Percentiles rank a stretch among this genome's conserved stretches.
Conservation (phyloP, 2,113 vertebrate genomes). For the Pao palembangensis region DNA sequence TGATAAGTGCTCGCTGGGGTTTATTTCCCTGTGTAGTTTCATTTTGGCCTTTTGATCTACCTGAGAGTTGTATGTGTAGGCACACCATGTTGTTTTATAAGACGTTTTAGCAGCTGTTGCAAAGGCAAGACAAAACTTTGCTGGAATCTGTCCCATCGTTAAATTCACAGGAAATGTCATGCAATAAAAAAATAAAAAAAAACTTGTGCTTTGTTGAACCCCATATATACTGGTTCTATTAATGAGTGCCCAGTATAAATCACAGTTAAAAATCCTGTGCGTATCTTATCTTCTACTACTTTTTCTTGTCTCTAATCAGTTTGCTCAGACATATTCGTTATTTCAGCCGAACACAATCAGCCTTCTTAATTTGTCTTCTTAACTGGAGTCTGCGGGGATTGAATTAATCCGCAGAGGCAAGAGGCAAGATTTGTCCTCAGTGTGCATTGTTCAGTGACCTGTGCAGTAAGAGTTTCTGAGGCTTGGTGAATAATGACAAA, state of each 20-base stretch:
- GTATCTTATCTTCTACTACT: too few relatives aligned
- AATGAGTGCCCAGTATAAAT: not conserved
- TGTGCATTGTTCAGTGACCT: slow-evolving; percentile 11
- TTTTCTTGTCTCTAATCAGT: not conserved
- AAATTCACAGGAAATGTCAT: too few relatives aligned
- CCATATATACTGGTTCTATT: not conserved
- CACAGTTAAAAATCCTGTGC: not conserved
- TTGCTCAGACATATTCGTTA: not conserved
- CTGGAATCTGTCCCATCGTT: not conserved
- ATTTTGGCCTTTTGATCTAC: slow-evolving; percentile 31
- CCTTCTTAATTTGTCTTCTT: not conserved
- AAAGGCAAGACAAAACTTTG: not conserved
- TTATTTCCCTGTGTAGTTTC: slow-evolving; percentile 39
- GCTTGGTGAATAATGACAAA: slow-evolving; percentile 40
- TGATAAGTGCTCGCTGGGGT: slow-evolving; percentile 50
- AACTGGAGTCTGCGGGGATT: slow-evolving; percentile 1
- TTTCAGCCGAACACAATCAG: not conserved
- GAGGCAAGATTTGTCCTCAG: not conserved
- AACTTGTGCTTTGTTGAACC: not conserved
- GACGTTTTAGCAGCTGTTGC: slow-evolving; percentile 5
- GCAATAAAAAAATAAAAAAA: too few relatives aligned
- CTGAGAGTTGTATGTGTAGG: not conserved
- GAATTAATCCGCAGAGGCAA: not conserved
- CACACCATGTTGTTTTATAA: not conserved
- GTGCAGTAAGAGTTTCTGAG: slow-evolving; percentile 29